Evolutionary conservation across 2,797 vertebrate genomes (phyloP).

Genomic region (Peromyscus aztecus): DNA sequence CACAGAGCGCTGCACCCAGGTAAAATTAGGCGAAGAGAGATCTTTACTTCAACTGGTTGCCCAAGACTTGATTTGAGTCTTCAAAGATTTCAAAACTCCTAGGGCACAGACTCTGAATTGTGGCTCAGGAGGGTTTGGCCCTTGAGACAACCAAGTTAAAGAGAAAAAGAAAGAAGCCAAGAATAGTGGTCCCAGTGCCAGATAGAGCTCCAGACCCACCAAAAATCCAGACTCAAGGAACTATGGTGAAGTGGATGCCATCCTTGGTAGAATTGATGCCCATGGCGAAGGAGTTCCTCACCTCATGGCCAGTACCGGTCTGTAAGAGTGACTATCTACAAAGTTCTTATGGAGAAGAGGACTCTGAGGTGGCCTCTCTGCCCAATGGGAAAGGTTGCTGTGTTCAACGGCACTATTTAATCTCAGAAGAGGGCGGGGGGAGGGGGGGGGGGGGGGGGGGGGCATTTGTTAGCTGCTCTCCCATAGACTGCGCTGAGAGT

Average conservation of each 20-base stretch:
- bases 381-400: not conserved
- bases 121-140: not conserved
- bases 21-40: not conserved
- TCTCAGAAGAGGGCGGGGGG: not conserved
- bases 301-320: not conserved
- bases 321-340: not conserved
- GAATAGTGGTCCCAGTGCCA: not conserved
- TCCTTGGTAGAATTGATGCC: not conserved
- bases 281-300: not conserved
- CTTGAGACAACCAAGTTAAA: not conserved
- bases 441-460: no score
- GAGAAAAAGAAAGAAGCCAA: not conserved
- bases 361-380: not conserved
- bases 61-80: not conserved
- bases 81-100: slow-evolving; percentile 44
- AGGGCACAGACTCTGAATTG: not conserved
- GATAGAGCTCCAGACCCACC: not conserved
- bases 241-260: not conserved
- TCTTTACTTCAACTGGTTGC: not conserved
- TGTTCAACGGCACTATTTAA: not conserved
- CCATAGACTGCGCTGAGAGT: not conserved
- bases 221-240: not conserved
- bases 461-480: not conserved
- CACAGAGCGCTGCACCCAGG: not conserved
- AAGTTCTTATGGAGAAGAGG: not conserved